Conservation (phyloP, 2,797 vertebrate genomes). For the Microctenopoma lineatum region DNA sequence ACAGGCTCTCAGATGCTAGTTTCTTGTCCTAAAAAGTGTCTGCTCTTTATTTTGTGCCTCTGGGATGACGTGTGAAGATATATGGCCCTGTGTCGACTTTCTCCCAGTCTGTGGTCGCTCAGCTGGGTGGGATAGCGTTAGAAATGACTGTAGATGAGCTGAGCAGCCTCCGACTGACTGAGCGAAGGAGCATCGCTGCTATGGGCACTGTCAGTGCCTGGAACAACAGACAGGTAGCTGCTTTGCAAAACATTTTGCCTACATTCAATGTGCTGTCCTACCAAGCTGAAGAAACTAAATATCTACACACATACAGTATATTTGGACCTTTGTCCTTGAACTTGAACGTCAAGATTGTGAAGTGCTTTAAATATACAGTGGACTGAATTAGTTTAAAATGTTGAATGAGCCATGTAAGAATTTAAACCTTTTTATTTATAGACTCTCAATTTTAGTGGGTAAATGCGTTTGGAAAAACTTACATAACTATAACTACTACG, state of each 20-base stretch:
- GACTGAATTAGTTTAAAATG: too few species aligned
- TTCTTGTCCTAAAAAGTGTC: background rate
- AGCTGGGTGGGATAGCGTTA: slow-evolving; percentile 77
- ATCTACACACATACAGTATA: too few species aligned
- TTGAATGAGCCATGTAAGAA: too few species aligned
- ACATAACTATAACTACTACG: too few species aligned
- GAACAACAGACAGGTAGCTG: slow-evolving; percentile 79
- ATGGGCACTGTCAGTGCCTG: slow-evolving; percentile 76
- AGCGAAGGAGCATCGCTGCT: slow-evolving; percentile 72
- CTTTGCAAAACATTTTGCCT: background rate
- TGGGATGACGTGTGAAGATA: slow-evolving; percentile 62
- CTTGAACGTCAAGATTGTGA: too few species aligned
- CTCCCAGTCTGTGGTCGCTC: slow-evolving; percentile 76
- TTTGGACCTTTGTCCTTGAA: too few species aligned
- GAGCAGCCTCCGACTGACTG: slow-evolving; percentile 68
- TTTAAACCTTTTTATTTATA: too few species aligned
- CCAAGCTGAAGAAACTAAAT: too few species aligned
- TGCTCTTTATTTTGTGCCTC: slow-evolving; percentile 28
- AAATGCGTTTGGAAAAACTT: too few species aligned
- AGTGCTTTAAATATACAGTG: too few species aligned
- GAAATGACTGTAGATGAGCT: slow-evolving; percentile 79
- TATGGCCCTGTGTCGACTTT: slow-evolving; percentile 77
- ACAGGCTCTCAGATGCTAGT: background rate
- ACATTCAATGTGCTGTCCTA: background rate
- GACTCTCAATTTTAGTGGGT: too few species aligned